These are phyloP conservation scores for Alouatta palliata DNA, from an alignment of 2,113 vertebrate species.

Conservation along the genomic window DNA sequence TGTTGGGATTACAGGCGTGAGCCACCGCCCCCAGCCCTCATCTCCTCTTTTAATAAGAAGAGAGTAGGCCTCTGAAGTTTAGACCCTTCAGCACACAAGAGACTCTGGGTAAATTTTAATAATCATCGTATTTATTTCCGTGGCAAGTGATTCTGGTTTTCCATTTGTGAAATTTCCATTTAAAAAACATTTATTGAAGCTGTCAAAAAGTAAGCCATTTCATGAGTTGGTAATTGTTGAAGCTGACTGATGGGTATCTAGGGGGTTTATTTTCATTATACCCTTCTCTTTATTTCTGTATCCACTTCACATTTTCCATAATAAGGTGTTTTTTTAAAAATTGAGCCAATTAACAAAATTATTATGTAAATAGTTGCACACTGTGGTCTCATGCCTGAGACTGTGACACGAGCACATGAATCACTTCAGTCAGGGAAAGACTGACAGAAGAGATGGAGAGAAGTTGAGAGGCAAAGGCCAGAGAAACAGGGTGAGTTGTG, in stretches of 20 bases:
- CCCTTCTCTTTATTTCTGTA: constrained; percentile 16
- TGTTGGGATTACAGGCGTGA: not conserved
- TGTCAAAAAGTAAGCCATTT: constrained; percentile 16
- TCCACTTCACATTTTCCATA: constrained; percentile 63
- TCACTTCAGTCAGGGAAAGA: not conserved
- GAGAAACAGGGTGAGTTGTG: not conserved
- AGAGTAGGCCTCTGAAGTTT: not conserved
- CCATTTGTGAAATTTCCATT: constrained; percentile 76
- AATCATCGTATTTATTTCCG: constrained; percentile 70
- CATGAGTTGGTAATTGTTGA: constrained; percentile 9
- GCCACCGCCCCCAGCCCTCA: not conserved
- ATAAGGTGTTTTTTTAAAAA: constrained; percentile 47
- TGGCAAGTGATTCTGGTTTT: constrained; percentile 73
- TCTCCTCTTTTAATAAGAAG: not conserved
- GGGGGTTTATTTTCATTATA: not conserved
- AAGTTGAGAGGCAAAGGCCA: too few species aligned
- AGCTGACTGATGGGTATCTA: not conserved
- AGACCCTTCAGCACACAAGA: not conserved
- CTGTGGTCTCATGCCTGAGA: not conserved
- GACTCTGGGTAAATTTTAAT: constrained; percentile 45
- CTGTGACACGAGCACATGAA: not conserved
- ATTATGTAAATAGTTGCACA: not conserved
- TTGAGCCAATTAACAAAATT: constrained; percentile 43
- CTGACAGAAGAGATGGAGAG: not conserved
- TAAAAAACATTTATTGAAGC: constrained; percentile 58